A percentile compares a stretch with the other conserved stretches of the same genome.
Conservation (phyloP, 2,888 invertebrate genomes). For the Sminthurides aquaticus region DNA sequence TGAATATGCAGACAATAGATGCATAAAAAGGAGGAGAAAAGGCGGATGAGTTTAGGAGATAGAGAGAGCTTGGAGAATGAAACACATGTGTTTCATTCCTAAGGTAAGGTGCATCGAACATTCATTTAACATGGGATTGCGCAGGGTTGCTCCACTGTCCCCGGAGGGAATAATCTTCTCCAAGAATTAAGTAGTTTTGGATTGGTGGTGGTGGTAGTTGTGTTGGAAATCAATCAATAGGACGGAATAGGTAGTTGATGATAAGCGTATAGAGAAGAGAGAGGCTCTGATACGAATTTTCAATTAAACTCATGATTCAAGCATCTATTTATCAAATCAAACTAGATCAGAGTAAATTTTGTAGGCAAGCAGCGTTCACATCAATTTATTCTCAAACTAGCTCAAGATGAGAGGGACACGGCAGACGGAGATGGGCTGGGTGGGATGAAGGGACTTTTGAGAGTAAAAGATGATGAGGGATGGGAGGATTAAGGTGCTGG, state of each 20-base stretch:
- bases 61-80: too few species aligned
- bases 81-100: too few species aligned
- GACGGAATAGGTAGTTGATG: conserved; percentile 4
- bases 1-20: too few species aligned
- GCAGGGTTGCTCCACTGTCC: too few species aligned
- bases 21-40: too few species aligned
- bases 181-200: neutral
- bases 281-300: neutral
- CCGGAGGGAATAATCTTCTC: too few species aligned
- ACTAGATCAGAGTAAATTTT: conserved; percentile 2
- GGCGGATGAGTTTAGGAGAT: too few species aligned
- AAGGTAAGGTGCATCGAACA: too few species aligned
- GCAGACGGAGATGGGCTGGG: neutral
- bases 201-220: neutral
- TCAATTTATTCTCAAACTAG: neutral
- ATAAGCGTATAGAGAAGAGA: neutral
- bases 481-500: neutral
- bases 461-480: too few species aligned
- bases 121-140: too few species aligned
- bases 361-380: neutral
- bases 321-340: conserved; percentile 7
- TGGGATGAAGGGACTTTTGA: neutral
- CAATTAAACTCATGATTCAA: neutral
- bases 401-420: too few species aligned
- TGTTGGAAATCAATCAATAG: neutral